phyloP scores from a whole-genome alignment of 2,797 vertebrate genomes.

The Gadopsis marmoratus region DNA sequence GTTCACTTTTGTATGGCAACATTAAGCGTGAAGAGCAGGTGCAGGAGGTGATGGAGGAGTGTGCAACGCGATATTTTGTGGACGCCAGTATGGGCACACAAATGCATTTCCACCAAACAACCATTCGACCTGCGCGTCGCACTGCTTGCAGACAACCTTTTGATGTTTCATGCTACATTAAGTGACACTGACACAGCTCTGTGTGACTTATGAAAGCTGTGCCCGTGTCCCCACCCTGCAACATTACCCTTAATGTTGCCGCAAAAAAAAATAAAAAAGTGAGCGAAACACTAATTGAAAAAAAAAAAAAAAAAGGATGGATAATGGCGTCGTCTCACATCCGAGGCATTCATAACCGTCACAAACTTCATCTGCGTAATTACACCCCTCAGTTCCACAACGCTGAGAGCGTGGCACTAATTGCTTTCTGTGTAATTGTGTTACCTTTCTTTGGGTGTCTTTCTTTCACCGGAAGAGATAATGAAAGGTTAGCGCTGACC shows the following conservation, averaged over 20 bases:
- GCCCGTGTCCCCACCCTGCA: slow-evolving; percentile 17
- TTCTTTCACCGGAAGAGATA: slow-evolving; percentile 63
- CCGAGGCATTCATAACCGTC: slow-evolving; percentile 65
- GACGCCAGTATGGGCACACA: neutral
- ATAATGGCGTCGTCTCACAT: slow-evolving; percentile 59
- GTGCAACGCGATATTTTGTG: neutral
- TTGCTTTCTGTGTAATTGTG: slow-evolving; percentile 80
- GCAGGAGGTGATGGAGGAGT: neutral
- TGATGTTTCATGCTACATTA: slow-evolving; percentile 40
- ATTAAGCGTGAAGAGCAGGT: neutral
- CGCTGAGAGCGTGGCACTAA: slow-evolving; percentile 78
- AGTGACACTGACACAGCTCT: slow-evolving; percentile 23
- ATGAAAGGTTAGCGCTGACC: slow-evolving; percentile 78
- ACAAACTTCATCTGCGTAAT: slow-evolving; percentile 80
- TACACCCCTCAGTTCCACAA: slow-evolving; percentile 78
- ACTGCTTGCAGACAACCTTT: slow-evolving; percentile 22
- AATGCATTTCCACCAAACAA: slow-evolving; percentile 4
- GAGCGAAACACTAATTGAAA: slow-evolving; percentile 63
- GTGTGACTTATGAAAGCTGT: slow-evolving; percentile 40
- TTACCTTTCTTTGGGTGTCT: slow-evolving; percentile 71
- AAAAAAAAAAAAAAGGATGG: slow-evolving; percentile 54
- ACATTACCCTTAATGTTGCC: slow-evolving; percentile 59
- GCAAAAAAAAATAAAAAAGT: slow-evolving; percentile 42
- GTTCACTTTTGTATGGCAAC: neutral
- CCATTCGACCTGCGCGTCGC: neutral